Conservation (phyloP, 30 jellyfish, hydroid and myxozoan species). For the Chrysaora quinquecirrha region DNA sequence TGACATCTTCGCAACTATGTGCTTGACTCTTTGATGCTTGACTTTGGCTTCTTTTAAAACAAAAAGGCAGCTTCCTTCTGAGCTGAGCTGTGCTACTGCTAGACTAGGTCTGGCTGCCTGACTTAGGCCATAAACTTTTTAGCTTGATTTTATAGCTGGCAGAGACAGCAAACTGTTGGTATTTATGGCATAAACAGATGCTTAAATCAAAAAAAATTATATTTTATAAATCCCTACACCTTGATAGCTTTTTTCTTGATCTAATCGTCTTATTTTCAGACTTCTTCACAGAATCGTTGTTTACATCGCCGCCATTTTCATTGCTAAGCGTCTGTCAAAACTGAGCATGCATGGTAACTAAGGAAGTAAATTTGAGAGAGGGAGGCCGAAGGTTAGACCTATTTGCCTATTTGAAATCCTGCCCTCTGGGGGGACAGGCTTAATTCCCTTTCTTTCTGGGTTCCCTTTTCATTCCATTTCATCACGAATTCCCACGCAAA, state of each 20-base stretch:
- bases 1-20: slow-evolving; percentile 39
- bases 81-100: no score
- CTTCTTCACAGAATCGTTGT: not conserved
- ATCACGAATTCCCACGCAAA: no score
- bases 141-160: not conserved
- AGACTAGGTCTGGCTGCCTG: no score
- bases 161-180: not conserved
- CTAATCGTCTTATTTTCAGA: no score
- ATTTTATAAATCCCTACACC: not conserved
- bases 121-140: no score
- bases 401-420: no score
- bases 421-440: no score
- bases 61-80: not conserved
- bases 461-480: no score
- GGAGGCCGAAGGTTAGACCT: not conserved
- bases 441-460: no score
- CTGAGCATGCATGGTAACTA: slow-evolving; percentile 1
- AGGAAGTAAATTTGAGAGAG: not conserved
- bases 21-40: not conserved
- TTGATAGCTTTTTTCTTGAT: no score
- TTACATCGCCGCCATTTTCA: not conserved
- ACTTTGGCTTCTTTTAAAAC: not conserved
- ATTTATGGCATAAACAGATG: not conserved
- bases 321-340: not conserved
- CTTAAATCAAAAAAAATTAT: not conserved